These are phyloP conservation scores for Myodes glareolus DNA, from an alignment of 2,113 vertebrate species.

Conservation along the genomic window DNA sequence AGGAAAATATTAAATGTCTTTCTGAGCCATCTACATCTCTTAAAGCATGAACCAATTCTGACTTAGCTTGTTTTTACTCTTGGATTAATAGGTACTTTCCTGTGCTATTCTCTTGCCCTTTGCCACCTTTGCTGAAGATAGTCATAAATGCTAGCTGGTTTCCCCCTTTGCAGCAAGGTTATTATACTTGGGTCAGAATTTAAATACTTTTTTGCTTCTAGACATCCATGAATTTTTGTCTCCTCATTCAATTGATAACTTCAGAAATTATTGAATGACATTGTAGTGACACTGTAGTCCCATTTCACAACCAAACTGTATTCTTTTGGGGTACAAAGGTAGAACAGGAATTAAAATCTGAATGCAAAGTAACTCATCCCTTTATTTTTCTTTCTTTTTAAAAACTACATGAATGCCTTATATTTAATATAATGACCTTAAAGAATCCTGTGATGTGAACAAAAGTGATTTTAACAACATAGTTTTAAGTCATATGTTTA, in stretches of 20 bases:
- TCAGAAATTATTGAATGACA: background rate
- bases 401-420: background rate
- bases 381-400: background rate
- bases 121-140: background rate
- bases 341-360: background rate
- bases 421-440: slow-evolving; percentile 21
- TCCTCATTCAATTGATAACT: background rate
- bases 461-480: background rate
- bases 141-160: background rate
- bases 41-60: background rate
- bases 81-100: background rate
- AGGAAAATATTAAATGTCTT: background rate
- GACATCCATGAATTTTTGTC: background rate
- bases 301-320: background rate
- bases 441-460: background rate
- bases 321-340: background rate
- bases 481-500: background rate
- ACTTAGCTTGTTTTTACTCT: background rate
- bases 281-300: background rate
- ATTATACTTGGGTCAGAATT: background rate
- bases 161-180: background rate
- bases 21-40: background rate
- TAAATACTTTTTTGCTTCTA: background rate
- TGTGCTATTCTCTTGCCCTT: background rate
- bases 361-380: background rate